Percentiles rank a stretch among this genome's conserved stretches.
phyloP scores from a whole-genome alignment of 64 coral and sea anemone genomes.

The Dendronephthya gigantea region DNA sequence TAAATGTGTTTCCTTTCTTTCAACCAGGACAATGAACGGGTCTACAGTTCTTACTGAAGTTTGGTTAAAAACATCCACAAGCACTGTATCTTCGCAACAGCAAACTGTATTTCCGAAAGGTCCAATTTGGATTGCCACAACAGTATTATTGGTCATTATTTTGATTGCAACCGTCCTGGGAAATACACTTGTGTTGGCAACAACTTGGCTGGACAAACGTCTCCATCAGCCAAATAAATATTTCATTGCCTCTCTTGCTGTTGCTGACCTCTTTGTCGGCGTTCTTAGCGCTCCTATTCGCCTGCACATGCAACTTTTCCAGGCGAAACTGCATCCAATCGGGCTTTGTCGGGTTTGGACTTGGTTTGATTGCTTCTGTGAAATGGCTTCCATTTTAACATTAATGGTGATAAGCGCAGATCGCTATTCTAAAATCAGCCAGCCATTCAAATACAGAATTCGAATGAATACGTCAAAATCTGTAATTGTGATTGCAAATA shows the following conservation, averaged over 20 bases:
- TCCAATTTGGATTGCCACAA: conserved; percentile 9
- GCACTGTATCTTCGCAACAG: background rate
- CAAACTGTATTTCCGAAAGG: background rate
- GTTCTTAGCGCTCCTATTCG: conserved; percentile 25
- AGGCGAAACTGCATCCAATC: background rate
- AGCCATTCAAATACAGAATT: conserved; percentile 34
- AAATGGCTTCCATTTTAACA: conserved; percentile 21
- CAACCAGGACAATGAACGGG: background rate
- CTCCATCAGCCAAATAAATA: conserved; percentile 35
- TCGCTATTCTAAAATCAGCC: conserved; percentile 22
- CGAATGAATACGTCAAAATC: conserved; percentile 12
- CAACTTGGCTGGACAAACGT: conserved; percentile 34
- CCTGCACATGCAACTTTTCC: background rate
- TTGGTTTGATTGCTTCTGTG: conserved; percentile 31
- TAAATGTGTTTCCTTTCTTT: no score
- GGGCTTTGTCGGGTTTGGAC: conserved; percentile 9
- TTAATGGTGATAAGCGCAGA: conserved; percentile 15
- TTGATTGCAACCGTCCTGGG: conserved; percentile 12
- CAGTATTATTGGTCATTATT: background rate
- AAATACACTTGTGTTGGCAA: conserved; percentile 14
- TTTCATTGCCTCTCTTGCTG: conserved; percentile 23
- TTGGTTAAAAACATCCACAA: background rate
- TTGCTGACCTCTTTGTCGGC: conserved; percentile 28
- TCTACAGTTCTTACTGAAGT: background rate
- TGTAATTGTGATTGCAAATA: conserved; percentile 3